Conservation (phyloP, 2,797 vertebrate species). For the Euphonia xanthogaster region DNA sequence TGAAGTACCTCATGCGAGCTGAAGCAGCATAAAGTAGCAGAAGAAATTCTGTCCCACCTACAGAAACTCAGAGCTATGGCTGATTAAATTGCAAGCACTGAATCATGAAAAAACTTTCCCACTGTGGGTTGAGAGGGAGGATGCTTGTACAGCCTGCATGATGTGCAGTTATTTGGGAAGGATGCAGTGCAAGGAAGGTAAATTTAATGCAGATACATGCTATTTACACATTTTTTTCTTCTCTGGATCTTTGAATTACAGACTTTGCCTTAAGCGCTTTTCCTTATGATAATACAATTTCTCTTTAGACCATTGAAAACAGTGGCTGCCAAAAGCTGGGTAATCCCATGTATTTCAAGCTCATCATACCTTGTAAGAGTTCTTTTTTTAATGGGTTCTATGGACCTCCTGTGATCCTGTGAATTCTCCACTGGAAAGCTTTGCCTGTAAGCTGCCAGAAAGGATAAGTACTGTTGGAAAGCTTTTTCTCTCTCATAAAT, state of each 20-base stretch:
- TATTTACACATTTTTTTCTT: not conserved
- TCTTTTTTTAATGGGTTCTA: not conserved
- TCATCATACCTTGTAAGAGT: accelerated
- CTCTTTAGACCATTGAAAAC: not conserved
- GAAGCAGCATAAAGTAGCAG: not conserved
- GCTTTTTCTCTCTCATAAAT: not conserved
- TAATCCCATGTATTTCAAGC: not conserved
- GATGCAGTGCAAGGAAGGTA: not conserved
- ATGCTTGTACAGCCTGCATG: not conserved
- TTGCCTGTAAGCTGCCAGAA: not conserved
- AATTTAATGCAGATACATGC: not conserved
- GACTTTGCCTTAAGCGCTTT: not conserved
- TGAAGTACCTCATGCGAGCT: not conserved
- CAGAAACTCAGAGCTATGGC: constrained; percentile 7
- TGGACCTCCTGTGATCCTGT: not conserved
- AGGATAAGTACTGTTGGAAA: not conserved
- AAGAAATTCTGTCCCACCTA: not conserved
- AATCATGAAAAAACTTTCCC: not conserved
- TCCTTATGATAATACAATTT: not conserved
- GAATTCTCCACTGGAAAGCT: not conserved
- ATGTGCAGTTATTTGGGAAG: not conserved
- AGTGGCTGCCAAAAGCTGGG: not conserved
- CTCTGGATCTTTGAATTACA: not conserved
- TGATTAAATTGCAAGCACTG: constrained; percentile 55
- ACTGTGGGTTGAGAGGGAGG: not conserved